Percentiles rank a stretch among this genome's conserved stretches.
Conservation (phyloP, 2,797 vertebrate species). For the Pangasius krempfi region DNA sequence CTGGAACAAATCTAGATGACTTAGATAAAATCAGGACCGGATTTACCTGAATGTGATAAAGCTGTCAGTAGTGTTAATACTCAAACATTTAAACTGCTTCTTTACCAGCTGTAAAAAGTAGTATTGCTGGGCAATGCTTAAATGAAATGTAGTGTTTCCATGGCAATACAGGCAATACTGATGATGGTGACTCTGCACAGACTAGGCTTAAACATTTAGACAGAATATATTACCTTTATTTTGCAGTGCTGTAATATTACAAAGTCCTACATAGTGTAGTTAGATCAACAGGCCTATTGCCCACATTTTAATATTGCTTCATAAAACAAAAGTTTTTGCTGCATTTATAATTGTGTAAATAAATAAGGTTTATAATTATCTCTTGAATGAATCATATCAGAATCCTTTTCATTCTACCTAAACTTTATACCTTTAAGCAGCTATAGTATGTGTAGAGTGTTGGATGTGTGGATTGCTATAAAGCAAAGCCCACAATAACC, state of each 20-base stretch:
- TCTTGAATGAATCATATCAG: neutral
- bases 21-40: neutral
- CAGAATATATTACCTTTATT: neutral
- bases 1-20: neutral
- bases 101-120: neutral
- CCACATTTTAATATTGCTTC: neutral
- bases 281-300: neutral
- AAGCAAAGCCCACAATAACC: neutral
- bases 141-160: constrained; percentile 18
- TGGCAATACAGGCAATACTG: neutral
- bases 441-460: neutral
- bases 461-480: neutral
- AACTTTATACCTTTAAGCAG: neutral
- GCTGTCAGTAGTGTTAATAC: neutral
- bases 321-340: neutral
- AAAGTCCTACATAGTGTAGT: neutral
- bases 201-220: neutral
- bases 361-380: neutral
- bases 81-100: constrained; percentile 2
- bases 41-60: neutral
- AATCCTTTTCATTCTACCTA: neutral
- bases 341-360: neutral
- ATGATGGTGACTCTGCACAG: neutral
- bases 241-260: neutral
- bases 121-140: neutral